phyloP scores from a whole-genome alignment of 2,888 invertebrate species.

The Tromatobia lineatoria region DNA sequence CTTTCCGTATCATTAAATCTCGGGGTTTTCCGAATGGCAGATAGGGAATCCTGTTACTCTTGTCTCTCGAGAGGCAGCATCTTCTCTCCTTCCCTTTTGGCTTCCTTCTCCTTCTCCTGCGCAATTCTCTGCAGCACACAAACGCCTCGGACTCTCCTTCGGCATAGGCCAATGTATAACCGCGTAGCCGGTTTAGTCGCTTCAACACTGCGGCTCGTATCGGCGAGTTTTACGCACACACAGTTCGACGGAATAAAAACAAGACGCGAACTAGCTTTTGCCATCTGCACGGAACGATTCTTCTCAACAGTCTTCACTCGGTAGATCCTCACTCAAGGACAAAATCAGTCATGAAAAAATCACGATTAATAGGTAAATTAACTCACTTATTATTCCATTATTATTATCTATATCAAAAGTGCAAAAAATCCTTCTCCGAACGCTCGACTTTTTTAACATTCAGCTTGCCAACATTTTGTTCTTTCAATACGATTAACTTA shows the following conservation, averaged over 20 bases:
- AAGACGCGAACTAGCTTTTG: neutral
- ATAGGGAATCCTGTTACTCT: conserved; percentile 34
- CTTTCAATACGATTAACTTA: neutral
- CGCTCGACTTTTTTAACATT: too few relatives aligned
- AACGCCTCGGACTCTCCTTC: neutral
- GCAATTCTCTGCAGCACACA: conserved; percentile 8
- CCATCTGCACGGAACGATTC: neutral
- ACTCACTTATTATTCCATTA: neutral
- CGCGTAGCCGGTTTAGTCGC: conserved; percentile 48
- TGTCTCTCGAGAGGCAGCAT: conserved; percentile 1
- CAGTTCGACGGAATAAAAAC: neutral
- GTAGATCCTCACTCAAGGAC: neutral
- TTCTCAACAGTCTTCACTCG: neutral
- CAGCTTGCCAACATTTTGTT: neutral
- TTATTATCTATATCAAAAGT: neutral
- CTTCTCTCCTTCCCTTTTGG: conserved; percentile 18
- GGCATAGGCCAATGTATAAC: conserved; percentile 4
- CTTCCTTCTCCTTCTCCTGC: conserved; percentile 47
- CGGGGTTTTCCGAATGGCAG: conserved; percentile 50
- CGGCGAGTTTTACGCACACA: conserved; percentile 23
- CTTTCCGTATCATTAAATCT: conserved; percentile 6
- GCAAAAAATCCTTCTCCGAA: too few relatives aligned
- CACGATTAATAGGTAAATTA: conserved; percentile 52
- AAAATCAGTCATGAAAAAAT: conserved; percentile 48
- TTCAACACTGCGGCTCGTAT: conserved; percentile 40